Percentiles rank a stretch among this genome's conserved stretches.
Conservation (phyloP, 2,888 invertebrate genomes). For the Cylloceria caligata region DNA sequence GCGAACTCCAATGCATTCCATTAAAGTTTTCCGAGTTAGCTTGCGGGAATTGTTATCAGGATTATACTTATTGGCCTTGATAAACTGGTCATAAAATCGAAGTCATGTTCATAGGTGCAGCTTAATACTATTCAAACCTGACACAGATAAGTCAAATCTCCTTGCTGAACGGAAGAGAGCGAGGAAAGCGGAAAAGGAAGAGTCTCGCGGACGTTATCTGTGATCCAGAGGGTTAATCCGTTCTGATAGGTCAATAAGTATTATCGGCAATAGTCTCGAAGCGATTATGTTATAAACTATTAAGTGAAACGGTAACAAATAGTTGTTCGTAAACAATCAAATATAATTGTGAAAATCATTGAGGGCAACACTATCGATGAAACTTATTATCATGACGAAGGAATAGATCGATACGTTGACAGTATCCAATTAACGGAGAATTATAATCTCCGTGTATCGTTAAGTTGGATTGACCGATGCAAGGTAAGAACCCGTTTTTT, state of each 20-base stretch:
- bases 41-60: neutral
- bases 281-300: neutral
- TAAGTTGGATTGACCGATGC: neutral
- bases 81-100: constrained; percentile 24
- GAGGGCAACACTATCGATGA: neutral
- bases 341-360: neutral
- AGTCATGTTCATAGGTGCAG: neutral
- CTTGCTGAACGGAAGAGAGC: neutral
- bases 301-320: neutral
- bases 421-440: neutral
- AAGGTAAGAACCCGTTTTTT: neutral
- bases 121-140: neutral
- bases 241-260: neutral
- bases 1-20: neutral
- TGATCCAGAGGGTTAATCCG: neutral
- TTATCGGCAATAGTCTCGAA: neutral
- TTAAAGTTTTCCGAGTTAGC: neutral
- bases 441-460: neutral
- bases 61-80: neutral
- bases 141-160: neutral
- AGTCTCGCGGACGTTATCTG: neutral
- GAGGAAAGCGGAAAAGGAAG: neutral
- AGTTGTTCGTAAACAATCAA: neutral
- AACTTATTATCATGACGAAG: constrained; percentile 7
- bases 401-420: no score